Conservation (phyloP, 1,140 invertebrate genomes). For the Drosophila repleta region DNA sequence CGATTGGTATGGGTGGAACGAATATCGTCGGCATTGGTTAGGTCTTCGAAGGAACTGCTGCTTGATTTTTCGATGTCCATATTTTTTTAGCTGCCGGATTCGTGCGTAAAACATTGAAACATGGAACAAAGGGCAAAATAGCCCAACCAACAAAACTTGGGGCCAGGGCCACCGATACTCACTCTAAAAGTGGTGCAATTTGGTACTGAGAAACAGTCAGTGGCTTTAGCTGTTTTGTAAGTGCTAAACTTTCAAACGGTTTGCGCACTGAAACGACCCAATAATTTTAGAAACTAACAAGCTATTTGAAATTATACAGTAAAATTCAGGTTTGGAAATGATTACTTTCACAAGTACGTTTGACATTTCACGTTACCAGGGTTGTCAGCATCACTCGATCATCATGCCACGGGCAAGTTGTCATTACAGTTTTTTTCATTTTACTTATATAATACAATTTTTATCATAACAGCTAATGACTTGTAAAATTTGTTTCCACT, state of each 20-base stretch:
- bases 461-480: not conserved
- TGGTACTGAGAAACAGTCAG: not conserved
- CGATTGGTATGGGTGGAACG: slow-evolving; percentile 29
- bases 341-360: slow-evolving; percentile 48
- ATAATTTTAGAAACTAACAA: slow-evolving; percentile 32
- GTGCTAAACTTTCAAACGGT: slow-evolving; percentile 7
- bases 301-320: slow-evolving; percentile 31
- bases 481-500: too few relatives aligned
- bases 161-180: slow-evolving; percentile 3
- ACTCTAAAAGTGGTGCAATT: slow-evolving; percentile 11
- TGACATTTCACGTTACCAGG: slow-evolving; percentile 42
- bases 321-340: slow-evolving; percentile 45
- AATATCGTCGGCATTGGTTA: slow-evolving; percentile 75
- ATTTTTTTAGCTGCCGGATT: slow-evolving; percentile 37
- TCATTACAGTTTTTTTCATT: not conserved
- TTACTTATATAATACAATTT: not conserved
- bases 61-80: slow-evolving; percentile 83
- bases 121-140: slow-evolving; percentile 72
- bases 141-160: slow-evolving; percentile 17
- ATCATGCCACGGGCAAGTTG: not conserved
- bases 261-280: slow-evolving; percentile 6
- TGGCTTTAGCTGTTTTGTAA: not conserved
- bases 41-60: slow-evolving; percentile 82
- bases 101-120: slow-evolving; percentile 47
- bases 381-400: slow-evolving; percentile 15